Base-by-base conservation (phyloP, 1,140 invertebrate species). In the Drosophila parabipectinata region DNA sequence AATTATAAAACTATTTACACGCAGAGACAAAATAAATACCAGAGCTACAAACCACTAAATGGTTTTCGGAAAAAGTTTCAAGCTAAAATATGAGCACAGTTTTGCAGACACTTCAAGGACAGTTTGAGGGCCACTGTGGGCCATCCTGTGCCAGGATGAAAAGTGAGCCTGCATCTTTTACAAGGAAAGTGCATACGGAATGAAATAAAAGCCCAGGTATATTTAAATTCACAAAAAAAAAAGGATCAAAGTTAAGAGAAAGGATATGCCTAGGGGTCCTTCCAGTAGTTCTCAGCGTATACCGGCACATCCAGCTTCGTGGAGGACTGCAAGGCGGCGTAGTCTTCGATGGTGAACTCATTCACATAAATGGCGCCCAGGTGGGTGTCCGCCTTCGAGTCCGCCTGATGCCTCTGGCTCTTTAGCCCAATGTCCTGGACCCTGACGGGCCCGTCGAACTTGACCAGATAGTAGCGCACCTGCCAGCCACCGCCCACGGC, bases 321-420 rank as follows among this genome's bases (percentile, higher is more conserved):
- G 12, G 45, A 4, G 14, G 24, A 37, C 14, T 14, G 2, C 8
- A 28, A 3, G 4, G 30, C 50, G 0, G 7, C 15, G 41, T 50
- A 81, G 24, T 72, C 62, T 37, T 63, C 62, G 24, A 74, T 15
- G 12, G 62, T 18, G 6, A 77, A 57, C 4, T 48, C 50, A 14
- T 87, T 67, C 14, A 91, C 53, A 53, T 76, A 90, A 15, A 91
- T 55, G 34, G 83, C 83, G 1, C 90, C 90, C 21, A 91, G n/a
- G 39, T 75, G 52, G 15, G 72, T 51, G 8, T 60, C 14, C 26
- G 60, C 10, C 0, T 8, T 21, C 21, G 76, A 69, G 2, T 12
- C 15, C 15, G 15, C 0, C 10, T n/a, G 2, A 0, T 52, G 34
- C 3, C 77, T 68, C 0, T 69, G 62, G 54, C 79, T 85, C 21